A percentile compares a stretch with the other conserved stretches of the same genome.
phyloP scores from a whole-genome alignment of 2,113 vertebrate genomes.

The Sakesphorus luctuosus region DNA sequence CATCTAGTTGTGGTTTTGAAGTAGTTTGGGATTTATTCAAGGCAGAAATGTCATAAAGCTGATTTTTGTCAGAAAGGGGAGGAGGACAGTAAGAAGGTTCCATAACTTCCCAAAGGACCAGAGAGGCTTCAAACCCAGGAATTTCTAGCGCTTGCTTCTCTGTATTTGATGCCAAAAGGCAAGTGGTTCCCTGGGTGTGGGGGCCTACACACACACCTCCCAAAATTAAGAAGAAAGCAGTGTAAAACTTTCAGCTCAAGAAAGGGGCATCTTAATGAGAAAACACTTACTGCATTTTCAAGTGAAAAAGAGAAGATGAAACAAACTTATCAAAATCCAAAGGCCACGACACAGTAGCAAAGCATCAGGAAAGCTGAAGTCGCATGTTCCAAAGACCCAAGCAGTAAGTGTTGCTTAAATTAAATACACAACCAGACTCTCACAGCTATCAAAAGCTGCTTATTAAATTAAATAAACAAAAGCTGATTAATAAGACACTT shows the following conservation, averaged over 20 bases:
- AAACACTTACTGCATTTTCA: background rate
- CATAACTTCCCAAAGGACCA: background rate
- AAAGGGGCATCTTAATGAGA: background rate
- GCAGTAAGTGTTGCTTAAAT: conserved; percentile 53
- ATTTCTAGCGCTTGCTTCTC: background rate
- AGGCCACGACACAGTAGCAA: background rate
- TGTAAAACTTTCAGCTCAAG: background rate
- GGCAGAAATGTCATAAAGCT: background rate
- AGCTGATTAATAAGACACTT: conserved; percentile 69
- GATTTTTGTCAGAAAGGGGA: background rate
- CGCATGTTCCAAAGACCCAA: background rate
- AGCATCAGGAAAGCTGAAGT: background rate
- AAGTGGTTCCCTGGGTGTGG: background rate
- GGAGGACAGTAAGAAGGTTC: background rate
- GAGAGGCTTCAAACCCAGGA: background rate
- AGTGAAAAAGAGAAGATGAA: background rate
- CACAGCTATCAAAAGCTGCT: conserved; percentile 47
- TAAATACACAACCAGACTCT: conserved; percentile 55
- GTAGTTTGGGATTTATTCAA: background rate
- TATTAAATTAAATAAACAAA: conserved; percentile 74
- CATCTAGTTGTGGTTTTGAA: fast-evolving
- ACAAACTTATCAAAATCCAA: background rate
- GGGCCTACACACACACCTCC: fast-evolving
- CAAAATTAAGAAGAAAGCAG: background rate
- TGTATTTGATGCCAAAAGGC: background rate